Percentiles rank a stretch among this genome's conserved stretches.
Evolutionary conservation across 2,113 vertebrate species (phyloP).

Genomic region (Poeciliopsis retropinna): DNA sequence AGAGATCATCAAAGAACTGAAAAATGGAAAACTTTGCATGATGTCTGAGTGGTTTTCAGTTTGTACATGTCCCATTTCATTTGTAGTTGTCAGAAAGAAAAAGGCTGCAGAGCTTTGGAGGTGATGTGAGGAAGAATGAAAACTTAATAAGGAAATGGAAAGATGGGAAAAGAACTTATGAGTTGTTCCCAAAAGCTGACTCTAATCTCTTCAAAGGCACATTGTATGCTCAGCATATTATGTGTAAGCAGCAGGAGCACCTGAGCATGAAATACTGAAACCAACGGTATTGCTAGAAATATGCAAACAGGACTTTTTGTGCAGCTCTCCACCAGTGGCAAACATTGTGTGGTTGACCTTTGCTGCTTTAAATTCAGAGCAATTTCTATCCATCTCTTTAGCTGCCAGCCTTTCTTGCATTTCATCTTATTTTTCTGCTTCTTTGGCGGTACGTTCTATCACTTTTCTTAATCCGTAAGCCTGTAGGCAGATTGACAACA

Average conservation of each 20-base stretch:
- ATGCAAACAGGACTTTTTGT: constrained; percentile 40
- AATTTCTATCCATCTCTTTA: constrained; percentile 3
- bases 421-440: not conserved
- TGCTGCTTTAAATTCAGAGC: constrained; percentile 10
- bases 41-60: constrained; percentile 31
- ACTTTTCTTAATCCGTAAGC: not conserved
- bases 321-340: constrained; percentile 28
- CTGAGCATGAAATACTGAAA: constrained; percentile 59
- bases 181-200: constrained; percentile 14
- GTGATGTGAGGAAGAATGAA: constrained; percentile 22
- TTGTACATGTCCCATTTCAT: constrained; percentile 15
- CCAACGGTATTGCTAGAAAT: constrained; percentile 28
- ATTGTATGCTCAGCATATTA: constrained; percentile 39
- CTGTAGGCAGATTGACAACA: not conserved
- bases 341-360: constrained; percentile 32
- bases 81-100: constrained; percentile 1
- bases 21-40: constrained; percentile 15
- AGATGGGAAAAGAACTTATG: constrained; percentile 17
- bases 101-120: constrained; percentile 28
- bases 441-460: not conserved
- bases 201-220: constrained; percentile 29
- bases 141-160: constrained; percentile 16
- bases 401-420: not conserved
- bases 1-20: not conserved
- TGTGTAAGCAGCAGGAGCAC: constrained; percentile 36